Conservation (phyloP, 2,113 vertebrate species). For the Tragelaphus imberbis region DNA sequence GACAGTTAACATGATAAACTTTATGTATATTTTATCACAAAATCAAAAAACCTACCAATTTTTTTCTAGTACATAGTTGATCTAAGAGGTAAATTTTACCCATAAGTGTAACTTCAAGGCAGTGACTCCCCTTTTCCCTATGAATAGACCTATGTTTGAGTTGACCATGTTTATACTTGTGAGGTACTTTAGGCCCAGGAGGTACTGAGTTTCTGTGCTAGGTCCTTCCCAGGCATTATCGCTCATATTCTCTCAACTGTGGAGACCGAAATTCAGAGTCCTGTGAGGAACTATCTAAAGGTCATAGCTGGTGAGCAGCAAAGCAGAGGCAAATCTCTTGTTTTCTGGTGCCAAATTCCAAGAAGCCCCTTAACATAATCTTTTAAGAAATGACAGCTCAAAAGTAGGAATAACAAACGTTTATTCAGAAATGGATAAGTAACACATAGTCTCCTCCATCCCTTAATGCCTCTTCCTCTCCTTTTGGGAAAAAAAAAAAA, state of each 20-base stretch:
- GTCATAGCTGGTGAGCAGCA: not conserved
- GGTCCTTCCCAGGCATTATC: not conserved
- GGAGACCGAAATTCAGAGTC: not conserved
- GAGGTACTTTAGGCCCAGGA: not conserved
- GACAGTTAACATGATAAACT: not conserved
- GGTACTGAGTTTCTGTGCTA: accelerated
- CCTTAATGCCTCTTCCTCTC: constrained; percentile 21
- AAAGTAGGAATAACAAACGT: constrained; percentile 81
- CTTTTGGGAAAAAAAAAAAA: not conserved
- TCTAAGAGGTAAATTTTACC: not conserved
- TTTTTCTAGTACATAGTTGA: not conserved
- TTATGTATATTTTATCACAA: not conserved
- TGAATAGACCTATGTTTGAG: not conserved
- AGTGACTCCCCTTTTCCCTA: no score
- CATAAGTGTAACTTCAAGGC: not conserved
- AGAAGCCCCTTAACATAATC: not conserved
- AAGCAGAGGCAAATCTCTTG: not conserved
- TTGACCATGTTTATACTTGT: accelerated
- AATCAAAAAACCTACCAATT: not conserved
- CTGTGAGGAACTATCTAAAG: not conserved
- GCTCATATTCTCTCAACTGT: no score
- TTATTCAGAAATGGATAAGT: constrained; percentile 82
- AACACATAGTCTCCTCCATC: constrained; percentile 71
- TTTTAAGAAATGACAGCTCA: constrained; percentile 19
- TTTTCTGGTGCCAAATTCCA: not conserved